Conservation (phyloP, 2,113 vertebrate species). For the Rattus rattus region DNA sequence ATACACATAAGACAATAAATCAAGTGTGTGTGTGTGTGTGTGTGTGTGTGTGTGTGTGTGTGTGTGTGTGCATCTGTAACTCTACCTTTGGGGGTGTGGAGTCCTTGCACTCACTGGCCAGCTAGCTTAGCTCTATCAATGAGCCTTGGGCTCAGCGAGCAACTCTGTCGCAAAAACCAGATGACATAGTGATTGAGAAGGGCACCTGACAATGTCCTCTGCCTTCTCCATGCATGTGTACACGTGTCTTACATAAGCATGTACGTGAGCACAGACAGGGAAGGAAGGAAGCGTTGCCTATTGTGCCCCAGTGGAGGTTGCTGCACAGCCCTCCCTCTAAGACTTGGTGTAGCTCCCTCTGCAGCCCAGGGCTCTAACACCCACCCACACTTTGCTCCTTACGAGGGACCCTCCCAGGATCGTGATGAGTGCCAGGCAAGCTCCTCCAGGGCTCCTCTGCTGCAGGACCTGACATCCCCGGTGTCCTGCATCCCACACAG, state of each 20-base stretch:
- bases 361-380: neutral
- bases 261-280: neutral
- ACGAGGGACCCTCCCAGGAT: fast-evolving
- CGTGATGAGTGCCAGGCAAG: fast-evolving
- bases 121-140: neutral
- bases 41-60: no score
- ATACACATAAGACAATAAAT: neutral
- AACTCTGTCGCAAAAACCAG: no score
- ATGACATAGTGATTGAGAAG: neutral
- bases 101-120: no score
- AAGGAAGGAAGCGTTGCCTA: neutral
- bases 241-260: neutral
- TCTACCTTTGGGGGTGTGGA: neutral
- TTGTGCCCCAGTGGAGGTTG: neutral
- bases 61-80: neutral
- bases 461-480: neutral
- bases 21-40: no score
- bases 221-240: neutral
- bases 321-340: neutral
- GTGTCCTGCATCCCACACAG: no score
- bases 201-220: neutral
- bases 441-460: neutral
- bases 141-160: neutral
- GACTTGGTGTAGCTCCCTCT: neutral
- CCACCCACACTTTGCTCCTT: neutral